A percentile compares a stretch with the other conserved stretches of the same genome.
phyloP scores from a whole-genome alignment of 2,113 vertebrate species.

The Ibidorhyncha struthersii region DNA sequence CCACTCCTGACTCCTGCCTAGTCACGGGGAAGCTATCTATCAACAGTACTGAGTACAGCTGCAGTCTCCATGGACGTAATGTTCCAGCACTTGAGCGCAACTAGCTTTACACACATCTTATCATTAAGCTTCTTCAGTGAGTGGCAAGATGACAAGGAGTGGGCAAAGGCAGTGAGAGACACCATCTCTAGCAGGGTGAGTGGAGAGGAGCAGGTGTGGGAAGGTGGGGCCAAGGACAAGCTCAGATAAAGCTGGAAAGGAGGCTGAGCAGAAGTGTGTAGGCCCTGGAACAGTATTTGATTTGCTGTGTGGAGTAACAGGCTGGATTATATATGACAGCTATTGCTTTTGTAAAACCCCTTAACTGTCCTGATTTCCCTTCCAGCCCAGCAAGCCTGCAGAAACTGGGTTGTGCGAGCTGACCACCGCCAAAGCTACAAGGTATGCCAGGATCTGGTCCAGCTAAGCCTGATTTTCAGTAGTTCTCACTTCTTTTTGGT shows the following conservation, averaged over 20 bases:
- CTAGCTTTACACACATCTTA: not conserved
- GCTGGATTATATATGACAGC: not conserved
- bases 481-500: not conserved
- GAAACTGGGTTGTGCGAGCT: not conserved
- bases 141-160: not conserved
- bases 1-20: not conserved
- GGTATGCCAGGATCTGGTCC: not conserved
- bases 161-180: not conserved
- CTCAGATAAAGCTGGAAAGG: not conserved
- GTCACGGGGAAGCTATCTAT: accelerated
- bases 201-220: not conserved
- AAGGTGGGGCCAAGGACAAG: not conserved
- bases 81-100: not conserved
- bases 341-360: not conserved
- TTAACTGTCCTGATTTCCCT: not conserved
- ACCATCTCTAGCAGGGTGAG: not conserved
- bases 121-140: not conserved
- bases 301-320: not conserved
- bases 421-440: not conserved
- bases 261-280: not conserved
- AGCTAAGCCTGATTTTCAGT: not conserved
- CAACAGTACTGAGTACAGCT: not conserved
- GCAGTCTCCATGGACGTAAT: not conserved
- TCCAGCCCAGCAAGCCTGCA: not conserved
- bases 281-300: not conserved